Evolutionary conservation across 92 coral and sea anemone species (phyloP).

Genomic region (Pocillopora grandis): DNA sequence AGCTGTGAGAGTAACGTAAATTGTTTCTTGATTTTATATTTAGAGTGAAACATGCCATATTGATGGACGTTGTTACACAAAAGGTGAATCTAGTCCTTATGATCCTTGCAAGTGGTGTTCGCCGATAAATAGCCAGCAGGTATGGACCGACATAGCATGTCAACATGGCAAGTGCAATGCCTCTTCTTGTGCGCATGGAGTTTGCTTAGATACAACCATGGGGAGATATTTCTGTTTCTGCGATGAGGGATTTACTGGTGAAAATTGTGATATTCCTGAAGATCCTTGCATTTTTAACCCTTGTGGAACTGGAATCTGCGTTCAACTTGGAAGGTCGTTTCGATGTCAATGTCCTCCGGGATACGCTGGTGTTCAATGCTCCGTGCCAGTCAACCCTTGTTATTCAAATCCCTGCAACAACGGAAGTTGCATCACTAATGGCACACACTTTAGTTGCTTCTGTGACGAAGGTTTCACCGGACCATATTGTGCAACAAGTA

Average conservation of each 20-base stretch:
- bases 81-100: conserved; percentile 48
- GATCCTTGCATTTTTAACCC: conserved; percentile 66
- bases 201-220: conserved; percentile 51
- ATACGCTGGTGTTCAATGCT: conserved; percentile 64
- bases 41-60: conserved; percentile 83
- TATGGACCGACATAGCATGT: conserved; percentile 74
- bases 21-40: not conserved
- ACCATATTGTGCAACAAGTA: conserved; percentile 37
- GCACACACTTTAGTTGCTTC: conserved; percentile 13
- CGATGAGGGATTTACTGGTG: conserved; percentile 66
- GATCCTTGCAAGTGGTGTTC: conserved; percentile 71
- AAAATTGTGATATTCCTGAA: conserved; percentile 19
- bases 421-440: conserved; percentile 59
- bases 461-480: conserved; percentile 56
- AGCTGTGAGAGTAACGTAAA: not conserved
- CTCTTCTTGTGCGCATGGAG: conserved; percentile 70
- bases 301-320: conserved; percentile 68
- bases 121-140: conserved; percentile 40
- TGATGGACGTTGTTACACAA: conserved; percentile 68
- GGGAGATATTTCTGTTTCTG: conserved; percentile 67
- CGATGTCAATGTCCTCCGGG: conserved; percentile 72
- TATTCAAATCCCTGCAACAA: conserved; percentile 60
- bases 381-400: conserved; percentile 45
- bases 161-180: conserved; percentile 57
- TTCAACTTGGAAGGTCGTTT: conserved; percentile 27